Evolutionary conservation across 2,113 vertebrate species (phyloP).

Genomic region (Odobenus rosmarus): DNA sequence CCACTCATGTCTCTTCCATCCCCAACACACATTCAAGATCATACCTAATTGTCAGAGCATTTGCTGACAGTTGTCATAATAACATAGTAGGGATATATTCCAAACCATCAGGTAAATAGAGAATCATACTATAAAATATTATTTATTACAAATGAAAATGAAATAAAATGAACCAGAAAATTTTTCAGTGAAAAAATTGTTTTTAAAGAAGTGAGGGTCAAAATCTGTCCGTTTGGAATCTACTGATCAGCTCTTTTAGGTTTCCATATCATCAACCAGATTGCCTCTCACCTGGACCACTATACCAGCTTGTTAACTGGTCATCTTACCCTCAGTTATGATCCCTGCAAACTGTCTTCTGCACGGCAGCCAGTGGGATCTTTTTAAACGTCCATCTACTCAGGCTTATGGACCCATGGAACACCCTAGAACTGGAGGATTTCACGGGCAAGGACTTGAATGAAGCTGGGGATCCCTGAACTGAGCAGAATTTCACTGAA

Average conservation of each 20-base stretch:
- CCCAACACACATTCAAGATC: neutral
- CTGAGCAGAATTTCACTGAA: neutral
- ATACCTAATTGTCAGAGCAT: neutral
- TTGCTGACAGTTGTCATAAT: neutral
- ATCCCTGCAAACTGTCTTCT: neutral
- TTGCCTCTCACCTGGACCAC: neutral
- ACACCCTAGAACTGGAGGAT: neutral
- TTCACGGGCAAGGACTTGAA: neutral
- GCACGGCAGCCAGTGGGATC: neutral
- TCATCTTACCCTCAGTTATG: neutral
- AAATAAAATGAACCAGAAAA: neutral
- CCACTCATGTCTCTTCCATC: neutral
- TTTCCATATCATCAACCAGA: too few relatives aligned
- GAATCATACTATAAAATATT: neutral
- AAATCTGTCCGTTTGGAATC: neutral
- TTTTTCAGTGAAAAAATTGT: neutral
- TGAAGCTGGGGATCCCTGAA: neutral
- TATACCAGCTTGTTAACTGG: neutral
- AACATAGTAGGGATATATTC: neutral
- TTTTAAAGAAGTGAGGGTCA: neutral
- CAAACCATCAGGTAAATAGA: neutral
- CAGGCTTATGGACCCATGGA: neutral
- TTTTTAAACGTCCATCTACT: neutral
- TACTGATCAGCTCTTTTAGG: neutral
- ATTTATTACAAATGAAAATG: slow-evolving; percentile 22